Base-by-base conservation (phyloP, 2,113 vertebrate species). In the Pangasianodon hypophthalmus region DNA sequence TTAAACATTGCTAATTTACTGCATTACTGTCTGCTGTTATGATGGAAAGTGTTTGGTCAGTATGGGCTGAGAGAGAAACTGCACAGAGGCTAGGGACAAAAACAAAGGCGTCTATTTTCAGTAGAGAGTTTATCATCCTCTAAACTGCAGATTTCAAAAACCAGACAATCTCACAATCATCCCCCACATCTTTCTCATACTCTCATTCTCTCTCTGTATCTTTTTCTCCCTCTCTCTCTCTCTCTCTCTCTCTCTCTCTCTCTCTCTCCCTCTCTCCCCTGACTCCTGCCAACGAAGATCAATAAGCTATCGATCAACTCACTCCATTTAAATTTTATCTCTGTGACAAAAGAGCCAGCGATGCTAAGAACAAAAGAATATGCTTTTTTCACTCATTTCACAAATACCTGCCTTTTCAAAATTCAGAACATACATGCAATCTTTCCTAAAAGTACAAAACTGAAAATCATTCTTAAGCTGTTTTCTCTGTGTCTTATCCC, bases 271-370 rank as follows among this genome's bases (percentile, higher is more conserved):
- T 95, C 95, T 96, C 95, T 95, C 96, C 94, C 95, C 93, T 95
- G 95, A 95, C 95, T 94, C 95, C 94, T 92, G 94, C 96, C 95
- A 92, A 95, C 95, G 91, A 87, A 91, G 89, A 96, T 97, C 96
- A 95, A 96, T 97, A 96, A 90, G 90, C 91, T 96, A 97, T 97
- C 94, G 96, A 97, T 97, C 96, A 95, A 89, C 94, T 95, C 95
- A 94, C 96, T 95, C 95, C 95, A 96, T 96, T 95, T 95, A 95
- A 94, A 96, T 96, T 96, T 95, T 94, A 95, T 95, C 94, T 94
- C 93, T 95, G 94, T 94, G 94, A 95, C 96, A 95, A 95, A 96
- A 96, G 95, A 95, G 94, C 92, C 95, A 88, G 94, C 93, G 93
- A 94, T 95, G 95, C 93, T 93, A 93, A 92, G 91, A 92, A 94